Conservation (phyloP, 1,140 invertebrate species). For the Calliphora vicina region DNA sequence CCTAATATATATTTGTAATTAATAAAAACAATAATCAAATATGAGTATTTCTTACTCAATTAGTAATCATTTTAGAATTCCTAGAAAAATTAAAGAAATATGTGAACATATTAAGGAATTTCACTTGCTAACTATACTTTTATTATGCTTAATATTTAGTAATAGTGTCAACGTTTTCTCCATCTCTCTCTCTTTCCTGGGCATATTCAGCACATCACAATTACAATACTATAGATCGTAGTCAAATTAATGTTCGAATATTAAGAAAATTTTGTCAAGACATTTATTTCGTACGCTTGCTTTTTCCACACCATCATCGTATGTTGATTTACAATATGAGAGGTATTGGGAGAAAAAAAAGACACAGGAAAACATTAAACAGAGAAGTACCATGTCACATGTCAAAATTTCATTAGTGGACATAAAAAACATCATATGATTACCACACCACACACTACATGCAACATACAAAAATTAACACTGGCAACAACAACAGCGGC, state of each 20-base stretch:
- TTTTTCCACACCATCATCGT: background rate
- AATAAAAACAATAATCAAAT: no score
- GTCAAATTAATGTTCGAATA: constrained; percentile 37
- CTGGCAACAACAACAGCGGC: background rate
- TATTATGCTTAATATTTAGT: background rate
- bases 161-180: background rate
- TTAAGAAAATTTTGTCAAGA: constrained; percentile 40
- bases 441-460: constrained; percentile 13
- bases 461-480: constrained; percentile 42
- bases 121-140: background rate
- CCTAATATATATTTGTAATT: no score
- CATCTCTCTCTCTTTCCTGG: background rate
- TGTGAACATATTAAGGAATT: background rate
- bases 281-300: constrained; percentile 42
- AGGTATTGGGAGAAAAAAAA: no score
- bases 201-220: background rate
- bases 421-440: constrained; percentile 52
- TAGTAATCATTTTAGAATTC: background rate
- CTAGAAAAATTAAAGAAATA: background rate
- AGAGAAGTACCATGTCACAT: constrained; percentile 59
- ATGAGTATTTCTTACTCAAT: no score
- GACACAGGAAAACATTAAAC: constrained; percentile 33
- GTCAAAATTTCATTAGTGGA: constrained; percentile 56
- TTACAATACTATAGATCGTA: background rate
- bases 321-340: background rate